Evolutionary conservation across 2,797 vertebrate species (phyloP), one percentile per base, ranked within the genome.

Genomic region (Eidolon dupreanum): DNA sequence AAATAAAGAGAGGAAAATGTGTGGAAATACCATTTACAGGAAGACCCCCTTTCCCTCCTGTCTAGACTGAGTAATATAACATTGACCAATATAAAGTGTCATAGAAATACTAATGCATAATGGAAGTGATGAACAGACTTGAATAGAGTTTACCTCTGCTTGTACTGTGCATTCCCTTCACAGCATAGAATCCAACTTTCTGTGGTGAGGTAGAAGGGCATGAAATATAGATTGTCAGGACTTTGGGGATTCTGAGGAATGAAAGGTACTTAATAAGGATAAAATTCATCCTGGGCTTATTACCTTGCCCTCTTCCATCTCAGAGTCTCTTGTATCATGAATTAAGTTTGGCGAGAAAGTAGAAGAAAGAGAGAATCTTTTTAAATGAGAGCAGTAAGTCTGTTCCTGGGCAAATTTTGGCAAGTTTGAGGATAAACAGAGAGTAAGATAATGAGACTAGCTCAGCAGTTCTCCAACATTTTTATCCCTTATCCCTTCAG

Each of bases 31-130:
- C 88, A 49, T 94, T 83, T 89, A 91, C 88, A 77, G 85, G 88
- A 95, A 96, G 91, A 96, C 70, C 49, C 78, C 66, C 46, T 90
- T 78, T 78, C 84, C 79, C 93, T 96, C 57, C 73, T 83, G 88
- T 97, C 93, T 97, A 96, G 96, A 96, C 94, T 85, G 57, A 89
- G 92, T 93, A 84, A 93, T 36, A 46, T 38, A 71, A 75, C 78
- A 26, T 68, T n/a, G 90, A 74, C 55, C 75, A 53, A 81, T 17
- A 65, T 19, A n/a, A 71, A 33, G 20, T 55, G 57, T 92, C 59
- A 17, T 19, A 57, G 93, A 94, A 94, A 79, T 2, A n/a, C 73
- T 87, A 57, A 57, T 15, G 38, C 24, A 24, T 20, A 12, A 68
- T 77, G 83, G 63, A 82, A 93, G 61, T n/a, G 43, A 75, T n/a